A percentile compares a stretch with the other conserved stretches of the same genome.
Conservation (phyloP, 2,797 vertebrate species). For the Neopelma chrysocephalum region DNA sequence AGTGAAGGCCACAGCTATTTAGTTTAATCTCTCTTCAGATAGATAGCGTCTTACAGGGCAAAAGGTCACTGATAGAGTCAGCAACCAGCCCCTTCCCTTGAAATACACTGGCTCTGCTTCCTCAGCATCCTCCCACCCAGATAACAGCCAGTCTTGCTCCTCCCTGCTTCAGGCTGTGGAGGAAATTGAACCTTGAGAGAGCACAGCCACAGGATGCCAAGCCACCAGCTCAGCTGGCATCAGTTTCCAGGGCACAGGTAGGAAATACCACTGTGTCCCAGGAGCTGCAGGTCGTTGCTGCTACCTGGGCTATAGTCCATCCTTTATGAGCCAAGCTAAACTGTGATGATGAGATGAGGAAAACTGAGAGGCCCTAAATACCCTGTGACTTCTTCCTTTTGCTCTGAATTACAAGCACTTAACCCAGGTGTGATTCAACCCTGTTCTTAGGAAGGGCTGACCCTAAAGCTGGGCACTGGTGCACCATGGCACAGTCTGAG, state of each 20-base stretch:
- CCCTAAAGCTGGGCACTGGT: neutral
- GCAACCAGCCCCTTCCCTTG: neutral
- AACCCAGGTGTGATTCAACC: neutral
- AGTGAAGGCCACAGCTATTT: neutral
- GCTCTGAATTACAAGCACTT: neutral
- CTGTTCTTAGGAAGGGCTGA: neutral
- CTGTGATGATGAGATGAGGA: neutral
- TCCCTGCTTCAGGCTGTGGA: neutral
- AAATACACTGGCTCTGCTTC: neutral
- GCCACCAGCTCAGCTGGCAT: neutral
- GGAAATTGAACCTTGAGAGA: neutral
- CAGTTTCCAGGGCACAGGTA: neutral
- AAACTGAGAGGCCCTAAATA: neutral
- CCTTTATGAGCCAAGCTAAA: neutral
- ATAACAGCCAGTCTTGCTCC: neutral
- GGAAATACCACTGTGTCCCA: neutral
- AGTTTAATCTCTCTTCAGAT: neutral
- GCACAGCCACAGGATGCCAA: neutral
- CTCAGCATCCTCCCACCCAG: neutral
- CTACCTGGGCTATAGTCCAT: neutral
- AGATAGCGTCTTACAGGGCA: neutral
- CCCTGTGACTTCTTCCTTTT: neutral
- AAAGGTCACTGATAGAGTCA: neutral
- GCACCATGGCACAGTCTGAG: neutral
- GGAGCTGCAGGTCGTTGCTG: neutral